Percentiles rank a stretch among this genome's conserved stretches.
Conservation (phyloP, 2,888 invertebrate species). For the Cyclophora albipunctata region DNA sequence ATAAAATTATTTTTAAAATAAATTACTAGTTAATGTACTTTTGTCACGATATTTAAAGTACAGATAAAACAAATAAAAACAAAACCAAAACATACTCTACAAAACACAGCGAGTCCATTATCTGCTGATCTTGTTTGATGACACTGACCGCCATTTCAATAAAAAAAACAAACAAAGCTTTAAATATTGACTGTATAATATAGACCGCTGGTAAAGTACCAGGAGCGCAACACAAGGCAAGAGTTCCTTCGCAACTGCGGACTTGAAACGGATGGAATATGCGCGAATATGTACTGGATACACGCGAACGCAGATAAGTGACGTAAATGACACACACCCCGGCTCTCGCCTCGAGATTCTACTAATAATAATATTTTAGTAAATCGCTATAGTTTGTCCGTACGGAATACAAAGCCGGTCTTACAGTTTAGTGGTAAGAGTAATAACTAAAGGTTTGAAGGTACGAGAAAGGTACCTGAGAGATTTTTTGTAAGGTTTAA, state of each 20-base stretch:
- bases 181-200: too few species aligned
- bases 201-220: slow-evolving; percentile 15
- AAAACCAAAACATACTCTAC: slow-evolving; percentile 34
- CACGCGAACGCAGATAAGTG: slow-evolving; percentile 8
- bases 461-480: too few species aligned
- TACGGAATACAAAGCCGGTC: too few species aligned
- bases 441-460: too few species aligned
- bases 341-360: not conserved
- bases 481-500: too few species aligned
- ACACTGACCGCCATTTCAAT: slow-evolving; percentile 30
- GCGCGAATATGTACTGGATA: slow-evolving; percentile 20
- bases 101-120: slow-evolving; percentile 19
- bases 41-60: too few species aligned
- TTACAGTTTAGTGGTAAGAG: too few species aligned
- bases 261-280: slow-evolving; percentile 20
- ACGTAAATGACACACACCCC: slow-evolving; percentile 1
- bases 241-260: slow-evolving; percentile 32
- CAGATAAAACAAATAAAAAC: slow-evolving; percentile 8
- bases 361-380: too few species aligned
- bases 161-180: too few species aligned
- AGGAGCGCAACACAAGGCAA: slow-evolving; percentile 28
- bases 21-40: too few species aligned
- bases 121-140: slow-evolving; percentile 21
- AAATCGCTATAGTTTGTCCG: too few species aligned
- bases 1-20: too few species aligned